phyloP scores from a whole-genome alignment of 2,797 vertebrate genomes.

The Bovichtus variegatus region DNA sequence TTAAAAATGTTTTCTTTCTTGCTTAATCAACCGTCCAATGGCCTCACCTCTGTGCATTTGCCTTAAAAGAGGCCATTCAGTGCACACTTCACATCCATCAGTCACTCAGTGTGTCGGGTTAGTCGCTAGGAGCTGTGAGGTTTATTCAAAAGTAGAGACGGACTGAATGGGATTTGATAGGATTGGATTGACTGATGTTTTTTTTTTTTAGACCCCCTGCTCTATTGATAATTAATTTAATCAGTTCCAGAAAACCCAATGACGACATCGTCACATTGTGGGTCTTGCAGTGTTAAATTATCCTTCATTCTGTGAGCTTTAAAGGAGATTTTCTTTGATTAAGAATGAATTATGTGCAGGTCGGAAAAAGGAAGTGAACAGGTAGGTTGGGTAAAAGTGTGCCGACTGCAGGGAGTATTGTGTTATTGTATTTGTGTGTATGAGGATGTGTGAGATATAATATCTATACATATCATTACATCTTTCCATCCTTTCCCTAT shows the following conservation, averaged over 20 bases:
- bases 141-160: conserved; percentile 24
- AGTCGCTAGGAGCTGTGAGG: neutral
- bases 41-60: conserved; percentile 46
- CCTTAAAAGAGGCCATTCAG: conserved; percentile 42
- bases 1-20: conserved; percentile 42
- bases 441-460: conserved; percentile 14
- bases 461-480: conserved; percentile 16
- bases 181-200: conserved; percentile 51
- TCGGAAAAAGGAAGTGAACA: conserved; percentile 48
- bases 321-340: conserved; percentile 43
- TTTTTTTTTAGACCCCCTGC: conserved; percentile 29
- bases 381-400: conserved; percentile 40
- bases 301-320: conserved; percentile 29
- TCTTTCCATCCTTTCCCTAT: conserved; percentile 5
- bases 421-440: conserved; percentile 11
- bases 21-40: conserved; percentile 65
- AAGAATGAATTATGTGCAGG: conserved; percentile 53
- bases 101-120: conserved; percentile 21
- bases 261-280: conserved; percentile 23
- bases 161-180: conserved; percentile 41
- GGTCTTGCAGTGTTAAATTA: conserved; percentile 25
- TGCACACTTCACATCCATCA: conserved; percentile 41
- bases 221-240: conserved; percentile 60
- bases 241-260: conserved; percentile 55
- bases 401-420: conserved; percentile 11